Base-by-base conservation (phyloP, 2,113 vertebrate species). In the Bubo bubo region DNA sequence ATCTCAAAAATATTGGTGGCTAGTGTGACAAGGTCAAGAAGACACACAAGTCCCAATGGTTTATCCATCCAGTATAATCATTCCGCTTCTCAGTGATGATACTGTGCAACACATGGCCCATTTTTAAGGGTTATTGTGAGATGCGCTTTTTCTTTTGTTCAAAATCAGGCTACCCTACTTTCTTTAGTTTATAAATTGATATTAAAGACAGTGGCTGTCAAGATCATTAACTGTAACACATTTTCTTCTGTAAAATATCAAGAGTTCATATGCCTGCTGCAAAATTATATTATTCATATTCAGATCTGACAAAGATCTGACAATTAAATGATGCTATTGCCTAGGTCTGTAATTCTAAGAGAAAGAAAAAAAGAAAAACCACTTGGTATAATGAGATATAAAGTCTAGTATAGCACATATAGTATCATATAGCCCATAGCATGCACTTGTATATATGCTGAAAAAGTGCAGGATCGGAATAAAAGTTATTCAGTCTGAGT, bases 101-200 rank as follows among this genome's bases (percentile, higher is more conserved):
- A 17, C 0, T 50, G 32, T 37, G 35, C 18, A 80, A 28, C 35
- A 50, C 6, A 0, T 7, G 55, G n/a, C 4, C 24, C 52, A 47
- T 55, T 68, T 68, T 55, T 28, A 79, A 79, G 39, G 20, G n/a
- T 55, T 39, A 59, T 24, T 71, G 27, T 71, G 37, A 70, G 64
- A 77, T 55, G 14, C 12, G 27, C 4, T 56, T 63, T 71, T 58
- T 24, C 6, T 21, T 30, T 37, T 64, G 17, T 34, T 88, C 30
- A 14, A 84, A 90, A 39, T 43, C 50, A 60, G 59, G 35, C 15
- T 43, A 60, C 28, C 41, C 81, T 49, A 37, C 8, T 34, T 35
- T 22, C 52, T 77, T 79, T 26, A 77, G 41, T 62, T 87, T 58
- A 62, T 41, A 81, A 56, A 88, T 10, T 43, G 30, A 5, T 49